Evolutionary conservation across 37 sponge, comb jelly and placozoan species (phyloP).

Genomic region (Halisarca cf. caerulea): DNA sequence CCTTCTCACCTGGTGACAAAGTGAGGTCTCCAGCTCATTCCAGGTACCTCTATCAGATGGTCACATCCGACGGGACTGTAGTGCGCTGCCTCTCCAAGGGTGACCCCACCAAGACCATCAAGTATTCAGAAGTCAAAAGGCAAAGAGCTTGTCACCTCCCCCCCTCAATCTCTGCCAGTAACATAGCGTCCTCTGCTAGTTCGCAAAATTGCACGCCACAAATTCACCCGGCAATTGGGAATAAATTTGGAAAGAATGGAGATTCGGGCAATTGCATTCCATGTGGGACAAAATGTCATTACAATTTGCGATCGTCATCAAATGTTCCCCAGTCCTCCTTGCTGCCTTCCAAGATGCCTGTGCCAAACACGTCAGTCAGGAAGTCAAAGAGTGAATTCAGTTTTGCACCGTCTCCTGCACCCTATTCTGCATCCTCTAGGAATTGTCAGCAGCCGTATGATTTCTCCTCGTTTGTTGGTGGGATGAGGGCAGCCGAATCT

Average conservation of each 20-base stretch:
- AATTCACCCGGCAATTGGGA: too few species aligned
- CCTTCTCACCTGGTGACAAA: background rate
- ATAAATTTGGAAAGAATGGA: too few species aligned
- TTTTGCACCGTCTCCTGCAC: background rate
- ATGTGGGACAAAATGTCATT: background rate
- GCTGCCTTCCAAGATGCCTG: constrained; percentile 4
- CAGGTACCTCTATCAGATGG: background rate
- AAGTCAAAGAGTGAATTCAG: constrained; percentile 16
- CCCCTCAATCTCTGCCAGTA: background rate
- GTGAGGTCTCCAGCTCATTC: background rate
- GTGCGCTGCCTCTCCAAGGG: background rate
- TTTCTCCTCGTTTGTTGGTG: background rate
- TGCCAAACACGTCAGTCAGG: background rate
- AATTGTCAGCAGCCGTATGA: background rate
- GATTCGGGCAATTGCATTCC: background rate
- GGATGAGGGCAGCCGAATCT: too few species aligned
- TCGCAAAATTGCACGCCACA: too few species aligned
- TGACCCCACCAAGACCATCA: background rate
- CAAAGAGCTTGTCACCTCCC: background rate
- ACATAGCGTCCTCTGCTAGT: too few species aligned
- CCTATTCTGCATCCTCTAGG: background rate
- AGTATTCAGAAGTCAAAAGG: constrained; percentile 15
- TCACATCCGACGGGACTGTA: constrained; percentile 13
- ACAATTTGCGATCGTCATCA: background rate
- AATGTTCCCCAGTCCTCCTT: background rate